Evolutionary conservation across 64 coral and sea anemone genomes (phyloP), one percentile per base, ranked within the genome.

Genomic region (Orbicella faveolata): DNA sequence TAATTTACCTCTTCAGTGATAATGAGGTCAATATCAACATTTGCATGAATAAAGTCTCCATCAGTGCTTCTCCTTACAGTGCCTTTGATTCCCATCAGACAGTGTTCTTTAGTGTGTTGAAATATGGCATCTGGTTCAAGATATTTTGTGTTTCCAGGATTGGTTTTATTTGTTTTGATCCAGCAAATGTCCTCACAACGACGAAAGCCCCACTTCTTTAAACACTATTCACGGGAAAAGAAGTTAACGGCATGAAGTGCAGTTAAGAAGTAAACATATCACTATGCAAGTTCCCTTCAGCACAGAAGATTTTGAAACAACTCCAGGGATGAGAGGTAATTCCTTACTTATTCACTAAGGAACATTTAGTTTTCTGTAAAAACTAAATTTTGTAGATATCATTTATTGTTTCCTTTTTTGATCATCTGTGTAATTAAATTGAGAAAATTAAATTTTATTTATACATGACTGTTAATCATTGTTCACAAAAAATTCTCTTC

Each of bases 101-200:
- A 98, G 63, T 98, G 96, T 70, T 98, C 96, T 74, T 98, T 98
- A 0, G 96, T 98, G 88, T 98, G 96, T 69, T 98, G 96, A 51
- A 98, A 90, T 21, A 98, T 95, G 0, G 96, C 91, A 74, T 95
- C 95, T 0, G 96, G 96, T 61, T 98, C 96, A 20, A 98, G 88
- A 79, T 95, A 98, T 84, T 98, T 98, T 51, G 88, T 90, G 67
- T 98, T 98, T 23, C 96, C 96, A 17, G 96, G 96, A 64, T 98
- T 95, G 15, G 90, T 95, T 61, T 98, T 98, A 85, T 98, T 98
- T 34, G 96, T 98, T 87, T 98, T 98, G 41, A 98, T 98, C 96
- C 96, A 98, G 74, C 96, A 98, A 15, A 98, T 98, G 80, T 98
- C 96, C n/a, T 98, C 96, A 41, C 96, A 98, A 17, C 96, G 96